Evolutionary conservation across 2,113 vertebrate species (phyloP).

Genomic region (Gambusia affinis): DNA sequence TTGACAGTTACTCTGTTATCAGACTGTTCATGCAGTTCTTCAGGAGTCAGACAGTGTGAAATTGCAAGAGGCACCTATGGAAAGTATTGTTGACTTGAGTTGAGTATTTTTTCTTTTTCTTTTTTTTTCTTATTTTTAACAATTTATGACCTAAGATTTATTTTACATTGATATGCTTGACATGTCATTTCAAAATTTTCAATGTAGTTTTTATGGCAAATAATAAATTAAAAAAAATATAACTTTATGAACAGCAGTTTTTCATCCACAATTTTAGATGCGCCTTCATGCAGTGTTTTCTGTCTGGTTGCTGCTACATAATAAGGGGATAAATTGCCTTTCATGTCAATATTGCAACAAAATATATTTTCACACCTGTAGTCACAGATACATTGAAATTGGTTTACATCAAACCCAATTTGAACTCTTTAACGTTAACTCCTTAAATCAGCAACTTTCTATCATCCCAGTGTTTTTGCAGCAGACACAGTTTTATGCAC

Average conservation of each 20-base stretch:
- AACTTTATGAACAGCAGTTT: neutral
- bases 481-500: conserved; percentile 39
- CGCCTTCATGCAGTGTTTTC: conserved; percentile 1
- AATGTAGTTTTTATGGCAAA: neutral
- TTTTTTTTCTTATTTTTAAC: no score
- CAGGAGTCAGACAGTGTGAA: conserved; percentile 72
- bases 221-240: no score
- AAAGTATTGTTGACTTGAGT: conserved; percentile 43
- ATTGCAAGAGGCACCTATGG: conserved; percentile 58
- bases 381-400: neutral
- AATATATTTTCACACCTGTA: neutral
- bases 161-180: conserved; percentile 1
- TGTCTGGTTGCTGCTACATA: neutral
- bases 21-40: conserved; percentile 65
- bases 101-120: conserved; percentile 3
- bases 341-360: conserved; percentile 39
- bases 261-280: neutral
- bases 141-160: conserved; percentile 21
- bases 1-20: conserved; percentile 63
- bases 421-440: conserved; percentile 21
- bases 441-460: conserved; percentile 39
- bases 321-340: conserved; percentile 40
- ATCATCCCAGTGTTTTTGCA: conserved; percentile 26
- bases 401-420: conserved; percentile 13
- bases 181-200: conserved; percentile 2